Conservation (phyloP, 1,140 invertebrate genomes). For the Nomia melanderi region DNA sequence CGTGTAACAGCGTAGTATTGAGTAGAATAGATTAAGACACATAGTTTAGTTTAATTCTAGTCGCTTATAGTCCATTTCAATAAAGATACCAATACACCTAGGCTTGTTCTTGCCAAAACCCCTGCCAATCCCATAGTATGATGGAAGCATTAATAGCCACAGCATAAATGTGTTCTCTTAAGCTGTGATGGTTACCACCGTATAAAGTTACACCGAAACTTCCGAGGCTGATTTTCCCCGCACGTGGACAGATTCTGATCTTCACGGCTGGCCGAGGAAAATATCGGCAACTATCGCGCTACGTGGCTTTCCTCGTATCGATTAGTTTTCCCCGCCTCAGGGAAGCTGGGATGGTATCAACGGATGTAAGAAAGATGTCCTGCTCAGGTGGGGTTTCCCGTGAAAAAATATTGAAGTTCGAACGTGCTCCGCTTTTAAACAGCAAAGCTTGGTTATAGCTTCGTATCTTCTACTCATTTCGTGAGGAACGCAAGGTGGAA, state of each 20-base stretch:
- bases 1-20: too few species aligned
- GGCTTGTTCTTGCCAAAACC: too few species aligned
- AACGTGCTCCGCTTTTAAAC: neutral
- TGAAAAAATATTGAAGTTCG: slow-evolving; percentile 1
- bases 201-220: neutral
- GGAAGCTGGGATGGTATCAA: neutral
- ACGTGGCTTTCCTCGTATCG: slow-evolving; percentile 8
- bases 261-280: neutral
- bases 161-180: neutral
- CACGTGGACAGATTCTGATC: slow-evolving; percentile 20
- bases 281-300: slow-evolving; percentile 1
- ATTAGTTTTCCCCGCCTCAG: neutral
- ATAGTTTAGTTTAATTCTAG: too few species aligned
- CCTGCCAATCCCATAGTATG: too few species aligned
- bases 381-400: neutral
- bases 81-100: too few species aligned
- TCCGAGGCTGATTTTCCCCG: neutral
- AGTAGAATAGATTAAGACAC: too few species aligned
- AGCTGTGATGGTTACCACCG: neutral
- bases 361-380: neutral
- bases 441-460: neutral
- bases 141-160: too few species aligned
- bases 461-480: neutral
- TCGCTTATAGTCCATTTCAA: too few species aligned
- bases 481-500: neutral